These are phyloP conservation scores for Linnaemya vulpina DNA, from an alignment of 2,888 invertebrate species.

Conservation along the genomic window DNA sequence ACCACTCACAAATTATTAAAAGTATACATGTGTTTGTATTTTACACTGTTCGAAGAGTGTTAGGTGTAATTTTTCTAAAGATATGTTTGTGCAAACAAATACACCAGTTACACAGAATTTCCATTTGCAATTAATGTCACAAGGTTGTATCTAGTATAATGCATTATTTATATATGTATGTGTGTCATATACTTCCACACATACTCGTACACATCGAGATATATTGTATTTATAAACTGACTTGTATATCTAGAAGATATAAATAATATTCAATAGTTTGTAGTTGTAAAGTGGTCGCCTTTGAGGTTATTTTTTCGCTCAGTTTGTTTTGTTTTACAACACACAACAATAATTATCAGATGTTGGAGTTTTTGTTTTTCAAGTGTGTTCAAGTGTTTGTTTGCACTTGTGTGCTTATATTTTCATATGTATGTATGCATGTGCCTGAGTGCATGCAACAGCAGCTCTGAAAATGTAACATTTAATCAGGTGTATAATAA, in stretches of 20 bases:
- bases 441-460: constrained; percentile 4
- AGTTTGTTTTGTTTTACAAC: constrained; percentile 15
- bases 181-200: background rate
- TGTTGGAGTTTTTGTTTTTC: constrained; percentile 52
- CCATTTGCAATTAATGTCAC: constrained; percentile 64
- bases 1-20: no score
- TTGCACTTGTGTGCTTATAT: background rate
- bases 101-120: constrained; percentile 33
- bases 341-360: constrained; percentile 40
- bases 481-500: constrained; percentile 69
- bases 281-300: constrained; percentile 41
- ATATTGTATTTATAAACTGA: background rate
- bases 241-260: constrained; percentile 14
- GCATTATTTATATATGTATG: background rate
- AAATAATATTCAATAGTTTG: constrained; percentile 51
- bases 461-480: constrained; percentile 41
- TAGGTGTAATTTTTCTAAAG: constrained; percentile 1
- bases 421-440: background rate
- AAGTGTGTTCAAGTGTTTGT: constrained; percentile 23
- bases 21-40: background rate
- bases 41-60: background rate
- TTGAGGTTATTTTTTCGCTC: constrained; percentile 37
- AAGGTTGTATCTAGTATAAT: constrained; percentile 52
- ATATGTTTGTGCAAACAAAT: constrained; percentile 35
- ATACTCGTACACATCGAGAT: background rate